phyloP scores from a whole-genome alignment of 1,140 invertebrate genomes.

The Neotoxoptera formosana region DNA sequence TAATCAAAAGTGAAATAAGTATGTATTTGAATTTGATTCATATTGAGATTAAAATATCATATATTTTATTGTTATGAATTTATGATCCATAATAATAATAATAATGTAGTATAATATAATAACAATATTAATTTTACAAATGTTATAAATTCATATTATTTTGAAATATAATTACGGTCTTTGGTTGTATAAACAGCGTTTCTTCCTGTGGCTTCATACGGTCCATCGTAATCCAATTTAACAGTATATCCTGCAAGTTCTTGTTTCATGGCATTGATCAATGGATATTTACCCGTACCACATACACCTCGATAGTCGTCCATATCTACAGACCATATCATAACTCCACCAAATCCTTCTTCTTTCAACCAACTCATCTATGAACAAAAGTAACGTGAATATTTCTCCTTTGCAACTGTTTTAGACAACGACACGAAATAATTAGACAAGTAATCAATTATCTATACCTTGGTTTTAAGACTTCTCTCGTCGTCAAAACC shows the following conservation, averaged over 20 bases:
- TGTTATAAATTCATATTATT: not conserved
- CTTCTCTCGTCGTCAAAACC: constrained; percentile 95
- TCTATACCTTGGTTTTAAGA: constrained; percentile 85
- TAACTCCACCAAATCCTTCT: constrained; percentile 93
- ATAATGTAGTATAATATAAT: not conserved
- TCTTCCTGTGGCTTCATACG: constrained; percentile 77
- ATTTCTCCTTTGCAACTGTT: not conserved
- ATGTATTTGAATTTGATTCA: not conserved
- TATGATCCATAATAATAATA: not conserved
- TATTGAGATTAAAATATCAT: not conserved
- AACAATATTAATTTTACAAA: not conserved
- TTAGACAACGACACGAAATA: not conserved
- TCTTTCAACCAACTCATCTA: constrained; percentile 94
- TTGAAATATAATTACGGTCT: constrained; percentile 75
- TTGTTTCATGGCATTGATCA: constrained; percentile 86
- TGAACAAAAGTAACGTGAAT: constrained; percentile 53
- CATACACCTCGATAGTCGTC: constrained; percentile 92
- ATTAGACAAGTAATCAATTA: not conserved
- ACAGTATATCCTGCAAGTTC: constrained; percentile 86
- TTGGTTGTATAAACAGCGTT: constrained; percentile 83
- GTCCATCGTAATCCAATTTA: constrained; percentile 84
- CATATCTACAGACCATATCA: constrained; percentile 97
- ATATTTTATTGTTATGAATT: not conserved
- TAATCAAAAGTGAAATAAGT: too few species aligned
- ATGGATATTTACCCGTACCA: constrained; percentile 88